Percentiles rank a stretch among this genome's conserved stretches.
phyloP scores from a whole-genome alignment of 2,113 vertebrate species.

The Siniperca knerii region DNA sequence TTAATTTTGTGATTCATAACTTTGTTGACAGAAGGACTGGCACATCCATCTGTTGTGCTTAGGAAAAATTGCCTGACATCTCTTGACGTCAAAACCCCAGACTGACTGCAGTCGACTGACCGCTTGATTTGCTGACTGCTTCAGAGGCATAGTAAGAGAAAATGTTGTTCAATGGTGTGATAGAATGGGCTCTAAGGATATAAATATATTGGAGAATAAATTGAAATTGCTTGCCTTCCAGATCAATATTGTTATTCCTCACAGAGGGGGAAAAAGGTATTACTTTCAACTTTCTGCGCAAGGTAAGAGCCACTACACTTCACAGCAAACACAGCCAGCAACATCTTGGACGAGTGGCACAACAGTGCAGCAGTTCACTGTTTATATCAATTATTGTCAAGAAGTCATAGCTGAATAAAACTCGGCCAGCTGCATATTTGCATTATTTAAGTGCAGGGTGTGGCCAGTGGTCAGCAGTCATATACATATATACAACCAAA shows the following conservation, averaged over 20 bases:
- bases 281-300: constrained; percentile 1
- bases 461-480: not conserved
- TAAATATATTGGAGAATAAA: not conserved
- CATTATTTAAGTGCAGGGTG: constrained; percentile 10
- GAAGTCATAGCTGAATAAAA: not conserved
- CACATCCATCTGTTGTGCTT: constrained; percentile 2
- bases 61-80: not conserved
- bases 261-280: constrained; percentile 15
- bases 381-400: constrained; percentile 5
- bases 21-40: constrained; percentile 6
- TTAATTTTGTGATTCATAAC: not conserved
- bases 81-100: not conserved
- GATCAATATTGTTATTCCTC: constrained; percentile 22
- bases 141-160: constrained; percentile 1
- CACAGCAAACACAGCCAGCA: not conserved
- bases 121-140: not conserved
- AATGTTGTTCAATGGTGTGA: not conserved
- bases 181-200: not conserved
- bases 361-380: not conserved
- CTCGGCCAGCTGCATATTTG: not conserved
- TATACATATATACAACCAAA: not conserved
- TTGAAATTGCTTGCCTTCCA: not conserved
- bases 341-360: not conserved
- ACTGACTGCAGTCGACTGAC: not conserved
- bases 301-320: constrained; percentile 21